phyloP scores from a whole-genome alignment of 2,888 invertebrate genomes.

The Amblyjoppa proteus region DNA sequence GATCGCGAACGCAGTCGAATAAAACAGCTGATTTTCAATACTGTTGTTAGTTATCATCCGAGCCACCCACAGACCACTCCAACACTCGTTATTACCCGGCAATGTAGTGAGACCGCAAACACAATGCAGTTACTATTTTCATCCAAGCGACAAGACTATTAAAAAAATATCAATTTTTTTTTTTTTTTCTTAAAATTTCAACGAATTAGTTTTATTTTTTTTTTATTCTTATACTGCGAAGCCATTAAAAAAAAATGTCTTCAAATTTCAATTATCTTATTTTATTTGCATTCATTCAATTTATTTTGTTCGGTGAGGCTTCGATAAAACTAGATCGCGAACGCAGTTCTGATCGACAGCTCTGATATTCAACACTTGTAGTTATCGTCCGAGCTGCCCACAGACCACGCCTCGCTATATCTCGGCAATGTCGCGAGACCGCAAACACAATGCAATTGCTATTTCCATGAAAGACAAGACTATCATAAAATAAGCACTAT shows the following conservation, averaged over 20 bases:
- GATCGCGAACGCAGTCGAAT: not conserved
- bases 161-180: too few relatives aligned
- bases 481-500: too few relatives aligned
- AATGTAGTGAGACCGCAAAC: conserved; percentile 1
- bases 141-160: too few relatives aligned
- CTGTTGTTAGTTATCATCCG: conserved; percentile 5
- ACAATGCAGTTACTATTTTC: not conserved
- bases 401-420: conserved; percentile 18
- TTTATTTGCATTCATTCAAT: too few relatives aligned
- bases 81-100: not conserved
- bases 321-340: not conserved
- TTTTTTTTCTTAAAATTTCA: too few relatives aligned
- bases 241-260: too few relatives aligned
- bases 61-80: conserved; percentile 31
- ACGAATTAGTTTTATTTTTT: too few relatives aligned
- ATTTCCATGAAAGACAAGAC: not conserved
- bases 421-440: not conserved
- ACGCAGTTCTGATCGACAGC: not conserved
- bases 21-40: conserved; percentile 9
- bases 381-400: conserved; percentile 26
- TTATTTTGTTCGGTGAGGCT: not conserved
- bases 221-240: too few relatives aligned
- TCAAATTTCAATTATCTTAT: too few relatives aligned
- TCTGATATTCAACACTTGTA: conserved; percentile 16
- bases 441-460: not conserved